Percentiles rank a stretch among this genome's conserved stretches.
These are phyloP conservation scores for Heliconius congener DNA, from an alignment of 1,140 invertebrate species.

Conservation along the genomic window DNA sequence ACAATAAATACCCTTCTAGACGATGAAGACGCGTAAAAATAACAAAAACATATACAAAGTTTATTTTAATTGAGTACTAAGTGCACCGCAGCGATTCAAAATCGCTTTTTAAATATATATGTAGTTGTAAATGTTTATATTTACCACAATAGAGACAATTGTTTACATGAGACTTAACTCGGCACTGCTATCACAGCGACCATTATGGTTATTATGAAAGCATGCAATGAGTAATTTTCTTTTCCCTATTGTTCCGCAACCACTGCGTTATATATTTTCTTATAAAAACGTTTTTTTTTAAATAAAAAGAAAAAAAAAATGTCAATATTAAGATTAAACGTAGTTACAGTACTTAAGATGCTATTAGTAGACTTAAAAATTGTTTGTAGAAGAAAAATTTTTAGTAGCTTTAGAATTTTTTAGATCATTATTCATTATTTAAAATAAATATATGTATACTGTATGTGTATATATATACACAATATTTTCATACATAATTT, in stretches of 20 bases:
- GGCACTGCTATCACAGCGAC: neutral
- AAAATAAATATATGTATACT: no score
- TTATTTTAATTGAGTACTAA: neutral
- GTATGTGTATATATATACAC: neutral
- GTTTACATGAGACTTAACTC: neutral
- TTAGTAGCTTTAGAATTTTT: neutral
- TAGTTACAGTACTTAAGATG: no score
- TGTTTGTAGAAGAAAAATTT: no score
- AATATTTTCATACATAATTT: neutral
- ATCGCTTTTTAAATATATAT: neutral
- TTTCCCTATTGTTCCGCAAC: neutral
- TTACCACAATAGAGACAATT: neutral
- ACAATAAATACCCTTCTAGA: no score
- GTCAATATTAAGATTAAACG: no score
- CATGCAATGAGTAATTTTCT: neutral
- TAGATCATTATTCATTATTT: neutral
- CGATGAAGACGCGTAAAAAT: neutral
- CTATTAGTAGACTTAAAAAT: no score
- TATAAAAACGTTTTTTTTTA: neutral
- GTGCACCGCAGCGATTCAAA: neutral
- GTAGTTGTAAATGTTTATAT: neutral
- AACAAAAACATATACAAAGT: neutral
- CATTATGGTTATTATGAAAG: neutral
- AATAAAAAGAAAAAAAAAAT: neutral
- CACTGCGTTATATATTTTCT: neutral